These are phyloP conservation scores for Eupithecia pulchellata DNA, from an alignment of 2,888 invertebrate genomes.

Conservation along the genomic window DNA sequence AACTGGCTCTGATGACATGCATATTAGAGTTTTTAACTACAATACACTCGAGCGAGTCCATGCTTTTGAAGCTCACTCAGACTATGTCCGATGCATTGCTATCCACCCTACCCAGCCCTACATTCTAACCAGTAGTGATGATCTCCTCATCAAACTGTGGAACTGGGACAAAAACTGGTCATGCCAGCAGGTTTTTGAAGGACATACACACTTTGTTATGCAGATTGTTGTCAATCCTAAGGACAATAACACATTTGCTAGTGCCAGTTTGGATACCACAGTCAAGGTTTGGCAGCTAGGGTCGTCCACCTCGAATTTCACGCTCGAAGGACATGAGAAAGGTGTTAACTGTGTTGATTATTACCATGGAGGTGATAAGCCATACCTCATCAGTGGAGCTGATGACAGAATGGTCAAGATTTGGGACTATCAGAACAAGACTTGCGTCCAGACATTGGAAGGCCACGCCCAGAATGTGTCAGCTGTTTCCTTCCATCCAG, in stretches of 20 bases:
- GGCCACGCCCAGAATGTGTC: constrained; percentile 98
- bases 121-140: constrained; percentile 98
- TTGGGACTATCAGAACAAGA: constrained; percentile 99
- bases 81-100: constrained; percentile 98
- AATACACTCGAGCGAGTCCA: constrained; percentile 98
- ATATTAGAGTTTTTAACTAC: constrained; percentile 98
- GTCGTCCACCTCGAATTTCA: constrained; percentile 98
- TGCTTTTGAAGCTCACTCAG: constrained; percentile 98
- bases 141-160: constrained; percentile 99
- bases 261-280: constrained; percentile 98
- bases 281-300: constrained; percentile 99
- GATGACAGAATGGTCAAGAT: constrained; percentile 99
- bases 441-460: constrained; percentile 99
- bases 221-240: constrained; percentile 99
- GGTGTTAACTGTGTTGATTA: constrained; percentile 99
- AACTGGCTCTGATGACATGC: constrained; percentile 98
- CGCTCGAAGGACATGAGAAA: constrained; percentile 98
- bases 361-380: constrained; percentile 99
- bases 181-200: constrained; percentile 99
- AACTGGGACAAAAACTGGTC: constrained; percentile 99
- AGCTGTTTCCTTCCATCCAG: constrained; percentile 98
- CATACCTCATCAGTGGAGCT: constrained; percentile 99
- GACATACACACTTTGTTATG: constrained; percentile 99
- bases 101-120: constrained; percentile 99
- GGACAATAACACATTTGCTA: constrained; percentile 99